Evolutionary conservation across 37 sponge, comb jelly and placozoan species (phyloP), one percentile per base, ranked within the genome.

Genomic region (Spongilla lacustris): DNA sequence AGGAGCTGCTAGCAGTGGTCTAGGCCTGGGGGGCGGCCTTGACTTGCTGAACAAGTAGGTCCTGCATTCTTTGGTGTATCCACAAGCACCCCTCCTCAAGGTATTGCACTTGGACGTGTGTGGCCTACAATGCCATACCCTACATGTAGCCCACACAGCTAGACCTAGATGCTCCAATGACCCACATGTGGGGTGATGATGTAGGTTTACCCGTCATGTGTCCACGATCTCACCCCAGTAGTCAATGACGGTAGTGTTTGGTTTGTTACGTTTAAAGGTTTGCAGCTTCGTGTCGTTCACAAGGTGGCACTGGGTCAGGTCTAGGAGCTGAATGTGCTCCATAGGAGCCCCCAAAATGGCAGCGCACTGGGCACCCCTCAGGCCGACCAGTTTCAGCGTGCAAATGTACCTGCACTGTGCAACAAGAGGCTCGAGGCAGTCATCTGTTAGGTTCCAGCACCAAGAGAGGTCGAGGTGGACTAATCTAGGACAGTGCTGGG

Each of bases 71-170:
- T n/a, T 85, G 30, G 30, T 82, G 85, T 0, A 81, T n/a, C 69
- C 92, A 81, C 71, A 89, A 29, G 68, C 88, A 89, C 2, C 91
- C 85, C 36, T 85, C n/a, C n/a, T n/a, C n/a, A n/a, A n/a, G n/a
- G n/a, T n/a, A n/a, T n/a, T n/a, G n/a, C n/a, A n/a, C n/a, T n/a
- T n/a, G n/a, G n/a, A n/a, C n/a, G n/a, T n/a, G n/a, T n/a, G n/a
- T n/a, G n/a, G n/a, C n/a, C n/a, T n/a, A n/a, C n/a, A n/a, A n/a
- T n/a, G n/a, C n/a, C n/a, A n/a, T n/a, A n/a, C n/a, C n/a, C n/a
- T n/a, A n/a, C n/a, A n/a, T n/a, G n/a, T n/a, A n/a, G n/a, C n/a
- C n/a, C n/a, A n/a, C n/a, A n/a, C n/a, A n/a, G n/a, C n/a, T n/a
- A n/a, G n/a, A n/a, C n/a, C n/a, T n/a, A n/a, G n/a, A n/a, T 41